These are phyloP conservation scores for Carassius auratus DNA, from an alignment of 2,113 vertebrate species.

Conservation along the genomic window DNA sequence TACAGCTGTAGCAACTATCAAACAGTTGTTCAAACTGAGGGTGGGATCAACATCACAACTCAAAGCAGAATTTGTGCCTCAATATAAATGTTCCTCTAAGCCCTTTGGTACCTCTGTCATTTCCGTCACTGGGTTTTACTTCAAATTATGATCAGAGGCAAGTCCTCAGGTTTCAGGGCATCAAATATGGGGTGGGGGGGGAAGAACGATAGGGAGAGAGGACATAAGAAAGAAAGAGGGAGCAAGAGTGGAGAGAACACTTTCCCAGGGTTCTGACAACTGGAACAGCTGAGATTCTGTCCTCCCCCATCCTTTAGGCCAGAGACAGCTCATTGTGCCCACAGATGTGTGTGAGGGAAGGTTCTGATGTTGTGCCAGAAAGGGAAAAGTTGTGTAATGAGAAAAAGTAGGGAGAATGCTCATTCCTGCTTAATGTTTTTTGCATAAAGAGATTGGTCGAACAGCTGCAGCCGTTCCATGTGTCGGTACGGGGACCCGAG, in stretches of 20 bases:
- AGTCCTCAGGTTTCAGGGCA: conserved; percentile 78
- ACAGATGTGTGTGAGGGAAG: conserved; percentile 69
- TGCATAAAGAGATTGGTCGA: conserved; percentile 50
- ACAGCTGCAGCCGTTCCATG: conserved; percentile 53
- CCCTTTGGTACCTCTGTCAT: conserved; percentile 46
- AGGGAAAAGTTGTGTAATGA: conserved; percentile 73
- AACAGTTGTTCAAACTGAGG: conserved; percentile 10
- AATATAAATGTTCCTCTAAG: conserved; percentile 60
- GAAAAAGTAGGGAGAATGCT: conserved; percentile 64
- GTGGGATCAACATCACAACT: conserved; percentile 1
- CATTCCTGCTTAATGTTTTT: conserved; percentile 65
- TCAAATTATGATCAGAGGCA: conserved; percentile 68
- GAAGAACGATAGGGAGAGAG: conserved; percentile 26
- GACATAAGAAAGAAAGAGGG: conserved; percentile 46
- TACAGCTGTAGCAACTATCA: conserved; percentile 21
- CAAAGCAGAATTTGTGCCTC: conserved; percentile 45
- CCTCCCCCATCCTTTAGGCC: conserved; percentile 50
- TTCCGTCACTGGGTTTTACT: conserved; percentile 55
- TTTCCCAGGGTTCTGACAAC: conserved; percentile 83
- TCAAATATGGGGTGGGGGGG: conserved; percentile 57
- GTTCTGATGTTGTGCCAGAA: conserved; percentile 80
- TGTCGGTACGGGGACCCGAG: conserved; percentile 1
- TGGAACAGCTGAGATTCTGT: conserved; percentile 81
- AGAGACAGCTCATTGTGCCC: conserved; percentile 60
- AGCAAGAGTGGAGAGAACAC: conserved; percentile 65